phyloP scores from a whole-genome alignment of 2,797 vertebrate genomes.

The Remorina albescens region DNA sequence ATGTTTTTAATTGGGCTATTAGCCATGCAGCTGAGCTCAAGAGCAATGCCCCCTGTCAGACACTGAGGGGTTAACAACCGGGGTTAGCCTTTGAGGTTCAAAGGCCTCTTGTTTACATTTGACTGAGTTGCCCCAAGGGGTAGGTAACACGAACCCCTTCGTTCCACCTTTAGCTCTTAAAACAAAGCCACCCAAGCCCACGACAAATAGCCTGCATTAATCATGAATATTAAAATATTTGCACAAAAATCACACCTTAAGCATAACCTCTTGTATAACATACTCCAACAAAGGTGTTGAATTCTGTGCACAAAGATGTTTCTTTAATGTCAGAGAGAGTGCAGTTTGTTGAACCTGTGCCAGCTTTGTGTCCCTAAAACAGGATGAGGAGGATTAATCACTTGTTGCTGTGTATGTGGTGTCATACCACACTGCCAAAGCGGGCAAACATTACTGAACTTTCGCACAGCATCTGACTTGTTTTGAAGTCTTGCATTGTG shows the following conservation, averaged over 20 bases:
- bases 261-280: conserved; percentile 17
- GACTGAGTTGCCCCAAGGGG: conserved; percentile 66
- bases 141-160: conserved; percentile 25
- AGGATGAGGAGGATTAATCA: conserved; percentile 71
- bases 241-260: conserved; percentile 33
- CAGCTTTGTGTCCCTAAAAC: conserved; percentile 68
- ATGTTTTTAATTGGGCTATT: conserved; percentile 83
- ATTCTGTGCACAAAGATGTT: conserved; percentile 35
- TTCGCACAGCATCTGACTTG: conserved; percentile 72
- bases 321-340: conserved; percentile 49
- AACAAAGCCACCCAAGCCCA: conserved; percentile 61
- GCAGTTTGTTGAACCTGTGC: conserved; percentile 71
- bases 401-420: conserved; percentile 67
- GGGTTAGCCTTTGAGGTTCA: conserved; percentile 79
- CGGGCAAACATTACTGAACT: conserved; percentile 71
- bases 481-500: conserved; percentile 79
- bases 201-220: conserved; percentile 69
- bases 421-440: conserved; percentile 53
- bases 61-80: conserved; percentile 76
- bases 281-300: conserved; percentile 41
- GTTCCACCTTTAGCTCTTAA: conserved; percentile 71
- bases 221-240: conserved; percentile 59
- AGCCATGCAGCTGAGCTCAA: conserved; percentile 73
- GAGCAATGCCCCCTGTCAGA: conserved; percentile 77
- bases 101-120: conserved; percentile 81